phyloP scores from a whole-genome alignment of 2,113 vertebrate species.

The Neodontobutis hainanensis region DNA sequence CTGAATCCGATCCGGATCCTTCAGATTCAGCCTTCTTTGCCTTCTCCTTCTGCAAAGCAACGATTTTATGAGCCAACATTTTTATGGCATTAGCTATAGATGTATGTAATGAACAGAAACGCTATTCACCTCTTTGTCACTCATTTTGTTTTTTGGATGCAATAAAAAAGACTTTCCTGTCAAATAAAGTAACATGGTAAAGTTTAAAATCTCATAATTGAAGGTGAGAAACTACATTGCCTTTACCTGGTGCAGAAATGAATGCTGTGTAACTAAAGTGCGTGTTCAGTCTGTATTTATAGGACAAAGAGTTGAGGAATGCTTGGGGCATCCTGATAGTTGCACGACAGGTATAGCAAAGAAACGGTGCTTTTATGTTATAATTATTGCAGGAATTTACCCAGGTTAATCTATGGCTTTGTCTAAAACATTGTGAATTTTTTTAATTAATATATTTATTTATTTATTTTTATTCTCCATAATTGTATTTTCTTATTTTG shows the following conservation, averaged over 20 bases:
- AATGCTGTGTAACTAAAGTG: neutral
- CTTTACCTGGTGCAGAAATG: slow-evolving; percentile 1
- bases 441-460: too few species aligned
- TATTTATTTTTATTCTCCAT: too few species aligned
- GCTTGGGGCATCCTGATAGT: neutral
- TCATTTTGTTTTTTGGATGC: neutral
- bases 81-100: neutral
- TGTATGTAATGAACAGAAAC: neutral
- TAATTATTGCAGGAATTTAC: neutral
- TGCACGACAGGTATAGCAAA: neutral
- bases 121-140: neutral
- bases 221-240: neutral
- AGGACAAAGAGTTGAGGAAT: neutral
- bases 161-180: neutral
- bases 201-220: neutral
- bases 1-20: neutral
- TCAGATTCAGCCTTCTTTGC: neutral
- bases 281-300: neutral
- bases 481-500: too few species aligned
- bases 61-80: neutral
- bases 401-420: neutral
- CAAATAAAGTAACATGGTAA: neutral
- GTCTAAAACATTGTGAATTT: neutral
- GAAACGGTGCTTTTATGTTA: neutral
- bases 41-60: neutral